A percentile compares a stretch with the other conserved stretches of the same genome.
phyloP scores from a whole-genome alignment of 2,113 vertebrate genomes.

The Ptyas mucosa region DNA sequence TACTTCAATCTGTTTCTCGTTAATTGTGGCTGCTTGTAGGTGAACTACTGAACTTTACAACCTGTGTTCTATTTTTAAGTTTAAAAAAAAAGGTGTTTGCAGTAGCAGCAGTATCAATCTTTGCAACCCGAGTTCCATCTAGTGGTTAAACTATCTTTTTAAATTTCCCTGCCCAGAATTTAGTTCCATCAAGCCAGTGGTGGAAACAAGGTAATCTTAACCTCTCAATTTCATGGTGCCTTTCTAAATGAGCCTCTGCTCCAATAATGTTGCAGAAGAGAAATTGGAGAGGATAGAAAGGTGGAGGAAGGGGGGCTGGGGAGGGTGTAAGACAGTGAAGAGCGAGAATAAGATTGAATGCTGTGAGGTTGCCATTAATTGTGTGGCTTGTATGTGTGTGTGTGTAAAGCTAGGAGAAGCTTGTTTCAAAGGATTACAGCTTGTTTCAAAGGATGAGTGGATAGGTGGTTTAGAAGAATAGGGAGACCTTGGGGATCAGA shows the following conservation, averaged over 20 bases:
- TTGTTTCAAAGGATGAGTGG: not conserved
- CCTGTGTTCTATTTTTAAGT: not conserved
- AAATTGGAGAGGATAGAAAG: no score
- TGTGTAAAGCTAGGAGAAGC: not conserved
- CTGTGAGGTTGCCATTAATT: not conserved
- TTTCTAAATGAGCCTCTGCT: not conserved
- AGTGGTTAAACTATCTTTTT: slow-evolving; percentile 28
- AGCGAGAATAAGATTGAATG: not conserved
- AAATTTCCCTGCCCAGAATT: not conserved
- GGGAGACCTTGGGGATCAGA: not conserved
- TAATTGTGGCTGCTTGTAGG: not conserved
- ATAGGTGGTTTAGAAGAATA: no score
- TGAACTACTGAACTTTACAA: not conserved
- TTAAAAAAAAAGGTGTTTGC: rapidly evolving
- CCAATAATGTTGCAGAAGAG: not conserved
- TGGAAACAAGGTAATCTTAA: not conserved
- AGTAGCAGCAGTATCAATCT: not conserved
- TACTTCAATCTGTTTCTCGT: not conserved
- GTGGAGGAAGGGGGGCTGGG: no score
- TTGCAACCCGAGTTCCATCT: slow-evolving; percentile 39
- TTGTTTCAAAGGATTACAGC: not conserved
- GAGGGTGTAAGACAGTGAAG: not conserved
- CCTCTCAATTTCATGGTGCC: not conserved
- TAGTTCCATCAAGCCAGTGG: not conserved
- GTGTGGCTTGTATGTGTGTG: not conserved